phyloP scores from a whole-genome alignment of 2,888 invertebrate genomes.

The Halictus ligatus region DNA sequence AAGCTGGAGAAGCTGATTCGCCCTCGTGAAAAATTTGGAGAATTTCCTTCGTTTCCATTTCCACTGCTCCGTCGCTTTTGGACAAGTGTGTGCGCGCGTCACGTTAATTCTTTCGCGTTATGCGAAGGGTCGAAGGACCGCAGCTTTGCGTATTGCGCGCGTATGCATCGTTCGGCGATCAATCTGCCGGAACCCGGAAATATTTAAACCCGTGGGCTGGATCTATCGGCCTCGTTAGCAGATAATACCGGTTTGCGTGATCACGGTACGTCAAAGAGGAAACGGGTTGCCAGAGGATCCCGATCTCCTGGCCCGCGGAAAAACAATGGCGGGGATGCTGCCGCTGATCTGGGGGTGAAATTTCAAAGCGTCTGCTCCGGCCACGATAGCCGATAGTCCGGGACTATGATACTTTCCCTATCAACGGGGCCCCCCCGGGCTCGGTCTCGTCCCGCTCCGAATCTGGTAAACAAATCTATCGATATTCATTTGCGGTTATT shows the following conservation, averaged over 20 bases:
- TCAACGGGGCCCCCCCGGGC: conserved; percentile 1
- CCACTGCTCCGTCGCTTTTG: neutral
- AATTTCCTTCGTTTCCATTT: neutral
- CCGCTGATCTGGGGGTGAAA: neutral
- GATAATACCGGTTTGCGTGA: conserved; percentile 2
- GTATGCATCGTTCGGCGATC: neutral
- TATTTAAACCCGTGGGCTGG: conserved; percentile 12
- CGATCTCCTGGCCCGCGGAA: neutral
- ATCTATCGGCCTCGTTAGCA: conserved; percentile 9
- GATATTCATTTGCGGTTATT: conserved; percentile 60
- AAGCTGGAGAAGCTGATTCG: neutral
- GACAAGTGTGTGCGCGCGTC: neutral
- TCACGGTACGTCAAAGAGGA: neutral
- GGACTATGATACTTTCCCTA: conserved; percentile 25
- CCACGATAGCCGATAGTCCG: conserved; percentile 9
- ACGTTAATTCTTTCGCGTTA: neutral
- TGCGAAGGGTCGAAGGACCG: neutral
- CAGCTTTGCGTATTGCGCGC: neutral
- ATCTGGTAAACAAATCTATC: conserved; percentile 60
- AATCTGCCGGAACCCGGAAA: neutral
- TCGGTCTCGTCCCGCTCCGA: neutral
- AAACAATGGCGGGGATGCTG: neutral
- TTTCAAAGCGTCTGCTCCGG: conserved; percentile 2
- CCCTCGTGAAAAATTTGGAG: neutral
- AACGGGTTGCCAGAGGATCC: neutral